Conservation (phyloP, 2,113 vertebrate genomes). For the Oreotrochilus melanogaster region DNA sequence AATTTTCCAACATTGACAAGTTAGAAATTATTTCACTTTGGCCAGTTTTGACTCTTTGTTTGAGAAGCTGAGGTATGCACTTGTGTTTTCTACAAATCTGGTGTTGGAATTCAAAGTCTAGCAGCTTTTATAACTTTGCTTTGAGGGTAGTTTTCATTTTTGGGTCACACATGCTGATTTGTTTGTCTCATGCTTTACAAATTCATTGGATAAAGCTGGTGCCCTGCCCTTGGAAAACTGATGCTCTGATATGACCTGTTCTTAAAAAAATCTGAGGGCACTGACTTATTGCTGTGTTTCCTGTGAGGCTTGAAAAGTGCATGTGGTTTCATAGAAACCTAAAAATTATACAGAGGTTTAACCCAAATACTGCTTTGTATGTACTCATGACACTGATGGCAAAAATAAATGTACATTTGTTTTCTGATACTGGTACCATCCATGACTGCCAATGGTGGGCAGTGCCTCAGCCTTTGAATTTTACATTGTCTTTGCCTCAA, state of each 20-base stretch:
- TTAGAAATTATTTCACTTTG: neutral
- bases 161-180: neutral
- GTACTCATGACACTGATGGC: neutral
- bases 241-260: slow-evolving; percentile 37
- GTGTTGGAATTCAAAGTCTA: neutral
- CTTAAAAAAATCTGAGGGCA: neutral
- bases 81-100: neutral
- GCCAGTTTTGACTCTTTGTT: neutral
- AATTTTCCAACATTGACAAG: neutral
- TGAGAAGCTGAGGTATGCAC: neutral
- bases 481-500: neutral
- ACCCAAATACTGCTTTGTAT: neutral
- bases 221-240: slow-evolving; percentile 9
- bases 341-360: slow-evolving; percentile 30
- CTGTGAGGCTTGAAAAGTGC: neutral
- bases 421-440: neutral
- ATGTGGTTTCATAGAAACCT: slow-evolving; percentile 47
- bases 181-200: slow-evolving; percentile 18
- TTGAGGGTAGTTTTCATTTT: neutral
- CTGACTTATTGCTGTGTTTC: neutral
- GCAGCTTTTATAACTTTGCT: neutral
- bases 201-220: neutral
- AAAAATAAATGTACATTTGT: neutral
- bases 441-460: neutral
- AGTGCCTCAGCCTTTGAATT: neutral